These are phyloP conservation scores for Drosophila falleni DNA, from an alignment of 2,888 invertebrate species.

Conservation along the genomic window DNA sequence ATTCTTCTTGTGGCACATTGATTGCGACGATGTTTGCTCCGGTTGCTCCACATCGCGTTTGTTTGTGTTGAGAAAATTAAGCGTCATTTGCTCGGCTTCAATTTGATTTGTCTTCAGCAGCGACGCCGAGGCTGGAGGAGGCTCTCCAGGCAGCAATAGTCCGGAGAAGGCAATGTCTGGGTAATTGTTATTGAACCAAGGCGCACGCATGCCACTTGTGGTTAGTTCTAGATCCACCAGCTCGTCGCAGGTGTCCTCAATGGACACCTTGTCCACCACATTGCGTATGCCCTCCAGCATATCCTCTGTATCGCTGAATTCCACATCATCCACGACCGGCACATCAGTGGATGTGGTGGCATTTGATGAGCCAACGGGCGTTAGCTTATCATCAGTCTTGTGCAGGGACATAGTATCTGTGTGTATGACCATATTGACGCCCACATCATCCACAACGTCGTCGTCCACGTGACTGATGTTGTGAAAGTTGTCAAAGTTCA, in stretches of 20 bases:
- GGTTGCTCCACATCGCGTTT: constrained; percentile 6
- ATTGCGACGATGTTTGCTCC: constrained; percentile 13
- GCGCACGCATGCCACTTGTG: constrained; percentile 72
- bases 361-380: constrained; percentile 41
- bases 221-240: constrained; percentile 82
- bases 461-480: constrained; percentile 63
- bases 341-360: constrained; percentile 32
- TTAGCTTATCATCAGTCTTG: constrained; percentile 49
- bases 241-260: constrained; percentile 85
- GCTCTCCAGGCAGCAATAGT: constrained; percentile 67
- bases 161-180: constrained; percentile 74
- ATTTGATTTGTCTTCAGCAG: constrained; percentile 16
- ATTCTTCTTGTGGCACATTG: constrained; percentile 38
- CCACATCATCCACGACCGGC: constrained; percentile 85
- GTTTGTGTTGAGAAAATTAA: constrained; percentile 51
- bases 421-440: constrained; percentile 71
- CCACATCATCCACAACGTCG: constrained; percentile 57
- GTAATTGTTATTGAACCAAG: constrained; percentile 81
- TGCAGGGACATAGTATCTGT: constrained; percentile 50
- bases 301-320: constrained; percentile 94
- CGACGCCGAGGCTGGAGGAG: constrained; percentile 42
- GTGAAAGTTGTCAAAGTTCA: constrained; percentile 82
- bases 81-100: constrained; percentile 44
- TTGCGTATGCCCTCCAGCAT: constrained; percentile 94
- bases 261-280: constrained; percentile 88